phyloP scores from a whole-genome alignment of 2,113 vertebrate genomes.

The Crotalus tigris region DNA sequence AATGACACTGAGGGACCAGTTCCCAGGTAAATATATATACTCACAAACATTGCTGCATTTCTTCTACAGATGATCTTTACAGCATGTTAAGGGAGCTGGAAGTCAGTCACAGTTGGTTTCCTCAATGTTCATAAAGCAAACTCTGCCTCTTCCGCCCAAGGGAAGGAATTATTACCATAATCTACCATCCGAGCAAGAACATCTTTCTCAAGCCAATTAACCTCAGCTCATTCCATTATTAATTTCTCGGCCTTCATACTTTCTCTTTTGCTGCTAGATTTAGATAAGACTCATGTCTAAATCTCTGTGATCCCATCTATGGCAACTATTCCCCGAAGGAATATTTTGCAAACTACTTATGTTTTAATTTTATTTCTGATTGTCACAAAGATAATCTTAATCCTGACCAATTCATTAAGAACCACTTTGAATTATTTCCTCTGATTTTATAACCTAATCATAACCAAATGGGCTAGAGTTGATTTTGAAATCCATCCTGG shows the following conservation, averaged over 20 bases:
- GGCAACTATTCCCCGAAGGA: not conserved
- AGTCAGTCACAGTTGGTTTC: not conserved
- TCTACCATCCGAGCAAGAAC: not conserved
- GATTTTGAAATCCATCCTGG: not conserved
- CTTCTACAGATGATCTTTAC: not conserved
- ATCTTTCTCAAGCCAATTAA: conserved; percentile 1
- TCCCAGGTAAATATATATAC: not conserved
- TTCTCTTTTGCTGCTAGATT: not conserved
- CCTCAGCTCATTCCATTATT: not conserved
- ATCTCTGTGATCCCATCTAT: not conserved
- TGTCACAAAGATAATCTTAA: conserved; percentile 22
- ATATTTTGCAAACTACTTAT: conserved; percentile 15
- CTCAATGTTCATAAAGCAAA: conserved; percentile 2
- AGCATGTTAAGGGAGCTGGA: not conserved
- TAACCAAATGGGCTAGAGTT: not conserved
- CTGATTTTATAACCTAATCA: conserved; percentile 12
- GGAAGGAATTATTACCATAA: not conserved
- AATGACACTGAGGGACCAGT: not conserved
- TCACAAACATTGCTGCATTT: not conserved
- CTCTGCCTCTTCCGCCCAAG: not conserved
- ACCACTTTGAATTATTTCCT: conserved; percentile 17
- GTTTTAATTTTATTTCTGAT: conserved; percentile 11
- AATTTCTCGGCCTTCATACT: not conserved
- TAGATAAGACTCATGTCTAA: not conserved
- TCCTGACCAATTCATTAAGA: conserved; percentile 25